Conservation (phyloP, 2,888 invertebrate genomes). For the Tortricodes alternella region DNA sequence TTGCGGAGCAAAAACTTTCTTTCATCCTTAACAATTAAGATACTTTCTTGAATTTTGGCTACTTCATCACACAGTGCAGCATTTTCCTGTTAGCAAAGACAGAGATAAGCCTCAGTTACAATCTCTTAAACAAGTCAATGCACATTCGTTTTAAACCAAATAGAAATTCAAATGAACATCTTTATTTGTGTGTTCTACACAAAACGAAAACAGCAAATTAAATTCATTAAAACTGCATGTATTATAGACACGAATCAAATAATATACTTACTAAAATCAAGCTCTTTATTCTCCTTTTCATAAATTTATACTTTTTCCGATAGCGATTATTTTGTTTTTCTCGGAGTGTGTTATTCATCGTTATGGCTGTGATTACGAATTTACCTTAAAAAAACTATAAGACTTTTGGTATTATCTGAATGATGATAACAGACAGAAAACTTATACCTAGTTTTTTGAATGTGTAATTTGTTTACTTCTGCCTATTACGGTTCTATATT, state of each 20-base stretch:
- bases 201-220: too few relatives aligned
- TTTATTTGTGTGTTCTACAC: too few relatives aligned
- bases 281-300: constrained; percentile 85
- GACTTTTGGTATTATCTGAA: background rate
- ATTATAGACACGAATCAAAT: too few relatives aligned
- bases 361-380: background rate
- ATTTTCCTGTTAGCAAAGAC: too few relatives aligned
- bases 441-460: too few relatives aligned
- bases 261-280: constrained; percentile 85
- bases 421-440: background rate
- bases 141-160: too few relatives aligned
- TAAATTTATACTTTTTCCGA: constrained; percentile 83
- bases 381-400: background rate
- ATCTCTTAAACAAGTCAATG: too few relatives aligned
- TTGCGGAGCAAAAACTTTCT: constrained; percentile 90
- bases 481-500: too few relatives aligned
- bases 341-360: constrained; percentile 49
- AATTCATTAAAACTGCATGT: constrained; percentile 11
- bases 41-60: constrained; percentile 91
- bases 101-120: too few relatives aligned
- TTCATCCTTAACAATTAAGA: constrained; percentile 91
- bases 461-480: too few relatives aligned
- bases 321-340: constrained; percentile 75
- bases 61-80: constrained; percentile 95
- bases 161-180: background rate